Conservation (phyloP, 2,888 invertebrate species). For the Tetanocera ferruginea region DNA sequence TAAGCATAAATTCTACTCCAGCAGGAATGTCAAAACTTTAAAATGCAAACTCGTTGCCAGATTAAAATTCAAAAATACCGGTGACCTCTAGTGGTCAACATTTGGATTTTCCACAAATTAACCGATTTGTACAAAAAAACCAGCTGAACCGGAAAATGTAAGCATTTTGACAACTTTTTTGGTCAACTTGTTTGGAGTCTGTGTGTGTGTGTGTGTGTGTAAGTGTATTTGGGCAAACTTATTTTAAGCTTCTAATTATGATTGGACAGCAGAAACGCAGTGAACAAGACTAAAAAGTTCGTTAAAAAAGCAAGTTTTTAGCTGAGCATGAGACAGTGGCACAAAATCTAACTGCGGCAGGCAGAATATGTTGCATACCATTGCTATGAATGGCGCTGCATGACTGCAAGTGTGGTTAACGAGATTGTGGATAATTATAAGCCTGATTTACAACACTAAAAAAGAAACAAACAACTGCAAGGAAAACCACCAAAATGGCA, state of each 20-base stretch:
- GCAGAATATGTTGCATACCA: constrained; percentile 22
- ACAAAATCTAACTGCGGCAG: background rate
- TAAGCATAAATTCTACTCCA: too few species aligned
- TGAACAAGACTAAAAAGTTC: background rate
- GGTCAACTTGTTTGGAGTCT: background rate
- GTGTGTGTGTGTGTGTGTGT: too few species aligned
- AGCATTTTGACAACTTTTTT: background rate
- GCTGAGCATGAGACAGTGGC: background rate
- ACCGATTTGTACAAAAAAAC: constrained; percentile 5
- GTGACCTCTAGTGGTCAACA: background rate
- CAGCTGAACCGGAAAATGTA: background rate
- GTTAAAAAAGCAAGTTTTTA: background rate
- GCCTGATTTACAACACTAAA: background rate
- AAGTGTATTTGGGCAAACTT: background rate
- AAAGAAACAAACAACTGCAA: constrained; percentile 1
- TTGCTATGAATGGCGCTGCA: too few species aligned
- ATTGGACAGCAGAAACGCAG: background rate
- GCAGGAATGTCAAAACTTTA: too few species aligned
- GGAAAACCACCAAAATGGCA: background rate
- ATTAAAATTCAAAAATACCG: background rate
- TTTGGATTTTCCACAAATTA: constrained; percentile 22
- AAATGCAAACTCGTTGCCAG: background rate
- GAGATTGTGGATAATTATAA: constrained; percentile 29
- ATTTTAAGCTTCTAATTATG: constrained; percentile 17
- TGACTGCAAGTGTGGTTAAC: background rate